phyloP scores from a whole-genome alignment of 2,888 invertebrate species.

The Geotrupes spiniger region DNA sequence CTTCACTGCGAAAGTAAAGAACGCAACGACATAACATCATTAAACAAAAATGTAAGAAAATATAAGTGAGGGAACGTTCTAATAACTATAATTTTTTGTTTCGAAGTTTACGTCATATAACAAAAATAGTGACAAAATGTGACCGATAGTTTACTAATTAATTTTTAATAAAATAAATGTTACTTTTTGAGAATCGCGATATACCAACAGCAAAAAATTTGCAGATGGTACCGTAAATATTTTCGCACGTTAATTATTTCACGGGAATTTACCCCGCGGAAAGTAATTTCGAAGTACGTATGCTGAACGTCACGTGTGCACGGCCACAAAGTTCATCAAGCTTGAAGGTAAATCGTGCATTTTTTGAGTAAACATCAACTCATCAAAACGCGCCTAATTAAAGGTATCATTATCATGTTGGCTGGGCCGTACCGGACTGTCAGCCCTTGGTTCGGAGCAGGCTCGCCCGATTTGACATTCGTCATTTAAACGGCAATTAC shows the following conservation, averaged over 20 bases:
- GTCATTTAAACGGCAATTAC: constrained; percentile 44
- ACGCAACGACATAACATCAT: too few species aligned
- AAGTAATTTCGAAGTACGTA: constrained; percentile 28
- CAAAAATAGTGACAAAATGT: too few species aligned
- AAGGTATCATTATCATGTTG: constrained; percentile 51
- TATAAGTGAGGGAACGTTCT: too few species aligned
- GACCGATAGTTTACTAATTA: too few species aligned
- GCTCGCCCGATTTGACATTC: constrained; percentile 40
- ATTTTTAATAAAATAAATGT: too few species aligned
- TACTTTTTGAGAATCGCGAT: too few species aligned
- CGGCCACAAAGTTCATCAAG: constrained; percentile 30
- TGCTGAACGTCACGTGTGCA: constrained; percentile 14
- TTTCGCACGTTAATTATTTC: constrained; percentile 30
- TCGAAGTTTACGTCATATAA: too few species aligned
- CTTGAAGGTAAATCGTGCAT: constrained; percentile 31
- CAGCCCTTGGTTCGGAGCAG: constrained; percentile 38
- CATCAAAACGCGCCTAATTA: constrained; percentile 47
- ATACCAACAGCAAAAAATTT: too few species aligned
- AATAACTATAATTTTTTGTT: too few species aligned
- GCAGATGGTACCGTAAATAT: too few species aligned
- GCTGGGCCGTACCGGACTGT: constrained; percentile 35
- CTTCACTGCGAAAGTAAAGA: too few species aligned
- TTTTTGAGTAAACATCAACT: constrained; percentile 47
- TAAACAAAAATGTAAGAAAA: too few species aligned
- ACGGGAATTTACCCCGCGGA: constrained; percentile 28